phyloP scores from a whole-genome alignment of 2,797 vertebrate species.

The Neosilurus hyrtlii region DNA sequence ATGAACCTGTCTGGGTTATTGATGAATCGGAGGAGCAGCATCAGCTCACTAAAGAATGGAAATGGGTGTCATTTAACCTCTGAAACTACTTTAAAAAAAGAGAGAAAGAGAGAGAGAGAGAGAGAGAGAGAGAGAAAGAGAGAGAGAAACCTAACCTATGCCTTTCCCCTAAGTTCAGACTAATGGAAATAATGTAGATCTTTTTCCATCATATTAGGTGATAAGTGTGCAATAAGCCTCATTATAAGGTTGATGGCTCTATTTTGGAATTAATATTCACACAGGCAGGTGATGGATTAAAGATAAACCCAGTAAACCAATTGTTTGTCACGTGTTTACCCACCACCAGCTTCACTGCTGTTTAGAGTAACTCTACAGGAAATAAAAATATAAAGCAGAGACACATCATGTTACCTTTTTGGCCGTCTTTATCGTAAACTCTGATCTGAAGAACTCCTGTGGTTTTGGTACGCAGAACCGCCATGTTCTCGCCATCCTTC shows the following conservation, averaged over 20 bases:
- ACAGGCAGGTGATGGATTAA: not conserved
- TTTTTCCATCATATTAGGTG: not conserved
- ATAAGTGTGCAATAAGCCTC: not conserved
- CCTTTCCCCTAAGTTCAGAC: not conserved
- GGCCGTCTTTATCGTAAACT: constrained; percentile 79
- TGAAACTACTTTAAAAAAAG: not conserved
- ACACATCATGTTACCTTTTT: constrained; percentile 70
- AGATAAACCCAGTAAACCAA: not conserved
- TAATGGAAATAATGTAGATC: not conserved
- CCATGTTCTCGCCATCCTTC: constrained; percentile 76
- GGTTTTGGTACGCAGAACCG: constrained; percentile 78
- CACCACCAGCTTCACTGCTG: not conserved
- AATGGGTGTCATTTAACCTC: constrained; percentile 16
- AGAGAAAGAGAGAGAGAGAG: too few species aligned
- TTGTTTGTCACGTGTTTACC: not conserved
- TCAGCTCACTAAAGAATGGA: constrained; percentile 37
- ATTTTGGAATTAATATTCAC: not conserved
- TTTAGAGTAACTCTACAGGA: too few species aligned
- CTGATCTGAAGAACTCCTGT: constrained; percentile 82
- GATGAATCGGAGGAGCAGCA: constrained; percentile 58
- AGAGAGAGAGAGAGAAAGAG: too few species aligned
- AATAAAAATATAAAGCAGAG: too few species aligned
- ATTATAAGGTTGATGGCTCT: not conserved
- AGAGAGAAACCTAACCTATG: too few species aligned
- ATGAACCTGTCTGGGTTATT: constrained; percentile 66